Evolutionary conservation across 2,888 invertebrate genomes (phyloP).

Genomic region (Euphydryas editha): DNA sequence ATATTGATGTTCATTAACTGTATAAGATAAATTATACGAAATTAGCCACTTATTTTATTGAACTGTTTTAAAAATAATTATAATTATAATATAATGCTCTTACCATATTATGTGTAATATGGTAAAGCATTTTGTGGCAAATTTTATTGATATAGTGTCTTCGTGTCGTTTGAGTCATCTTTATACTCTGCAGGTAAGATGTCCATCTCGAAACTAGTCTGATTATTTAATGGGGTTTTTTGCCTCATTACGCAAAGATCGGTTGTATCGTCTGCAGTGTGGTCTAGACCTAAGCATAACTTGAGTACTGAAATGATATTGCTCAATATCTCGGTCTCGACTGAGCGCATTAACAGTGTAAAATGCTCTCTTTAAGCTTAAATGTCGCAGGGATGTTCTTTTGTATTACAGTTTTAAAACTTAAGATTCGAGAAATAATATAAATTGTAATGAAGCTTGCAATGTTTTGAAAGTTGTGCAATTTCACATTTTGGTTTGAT

Average conservation of each 20-base stretch:
- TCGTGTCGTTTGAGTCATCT: slow-evolving; percentile 1
- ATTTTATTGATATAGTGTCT: slow-evolving; percentile 1
- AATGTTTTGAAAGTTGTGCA: background rate
- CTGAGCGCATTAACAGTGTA: slow-evolving; percentile 10
- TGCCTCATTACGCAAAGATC: background rate
- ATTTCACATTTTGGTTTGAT: too few relatives aligned
- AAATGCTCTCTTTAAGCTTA: slow-evolving; percentile 11
- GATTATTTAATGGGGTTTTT: slow-evolving; percentile 5
- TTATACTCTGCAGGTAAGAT: background rate
- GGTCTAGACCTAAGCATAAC: slow-evolving; percentile 8
- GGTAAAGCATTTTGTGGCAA: background rate
- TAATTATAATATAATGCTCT: background rate
- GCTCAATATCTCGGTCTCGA: slow-evolving; percentile 24
- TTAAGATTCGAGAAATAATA: background rate
- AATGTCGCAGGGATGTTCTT: slow-evolving; percentile 13
- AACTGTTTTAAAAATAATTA: background rate
- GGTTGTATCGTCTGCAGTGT: slow-evolving; percentile 2
- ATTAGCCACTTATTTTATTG: background rate
- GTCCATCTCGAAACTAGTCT: slow-evolving; percentile 1
- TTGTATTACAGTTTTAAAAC: background rate
- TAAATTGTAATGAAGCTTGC: background rate
- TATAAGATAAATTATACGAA: slow-evolving; percentile 1
- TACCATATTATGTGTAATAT: background rate
- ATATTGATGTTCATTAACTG: slow-evolving; percentile 13
- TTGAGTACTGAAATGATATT: slow-evolving; percentile 20